Percentiles rank a stretch among this genome's conserved stretches.
These are phyloP conservation scores for Pitta sordida DNA, from an alignment of 2,113 vertebrate species.

Conservation along the genomic window DNA sequence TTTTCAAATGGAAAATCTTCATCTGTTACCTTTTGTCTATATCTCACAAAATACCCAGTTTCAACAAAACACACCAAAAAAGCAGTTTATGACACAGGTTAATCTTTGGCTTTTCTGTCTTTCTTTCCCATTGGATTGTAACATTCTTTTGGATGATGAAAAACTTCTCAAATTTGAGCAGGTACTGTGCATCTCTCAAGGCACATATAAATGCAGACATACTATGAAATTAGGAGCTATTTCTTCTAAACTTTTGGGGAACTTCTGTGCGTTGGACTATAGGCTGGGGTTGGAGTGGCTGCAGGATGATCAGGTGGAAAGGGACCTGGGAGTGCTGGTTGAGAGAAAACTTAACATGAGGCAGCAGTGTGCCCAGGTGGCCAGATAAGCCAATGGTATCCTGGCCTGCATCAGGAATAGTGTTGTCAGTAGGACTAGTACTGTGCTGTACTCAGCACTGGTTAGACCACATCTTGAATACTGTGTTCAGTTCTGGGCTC, in stretches of 20 bases:
- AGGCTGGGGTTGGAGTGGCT: no score
- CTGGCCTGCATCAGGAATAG: no score
- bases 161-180: background rate
- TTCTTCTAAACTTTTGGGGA: background rate
- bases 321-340: no score
- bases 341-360: no score
- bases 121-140: background rate
- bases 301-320: no score
- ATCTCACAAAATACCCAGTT: background rate
- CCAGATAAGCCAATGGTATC: no score
- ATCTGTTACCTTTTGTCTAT: background rate
- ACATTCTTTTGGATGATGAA: background rate
- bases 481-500: no score
- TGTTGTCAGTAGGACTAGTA: no score
- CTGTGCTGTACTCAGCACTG: no score
- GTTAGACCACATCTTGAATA: no score
- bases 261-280: background rate
- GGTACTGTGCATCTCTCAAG: background rate
- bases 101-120: background rate
- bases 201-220: background rate
- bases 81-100: accelerated
- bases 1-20: background rate
- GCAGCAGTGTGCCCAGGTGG: no score
- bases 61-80: background rate
- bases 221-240: background rate